Evolutionary conservation across 2,113 vertebrate genomes (phyloP).

Genomic region (Peucedramus taeniatus): DNA sequence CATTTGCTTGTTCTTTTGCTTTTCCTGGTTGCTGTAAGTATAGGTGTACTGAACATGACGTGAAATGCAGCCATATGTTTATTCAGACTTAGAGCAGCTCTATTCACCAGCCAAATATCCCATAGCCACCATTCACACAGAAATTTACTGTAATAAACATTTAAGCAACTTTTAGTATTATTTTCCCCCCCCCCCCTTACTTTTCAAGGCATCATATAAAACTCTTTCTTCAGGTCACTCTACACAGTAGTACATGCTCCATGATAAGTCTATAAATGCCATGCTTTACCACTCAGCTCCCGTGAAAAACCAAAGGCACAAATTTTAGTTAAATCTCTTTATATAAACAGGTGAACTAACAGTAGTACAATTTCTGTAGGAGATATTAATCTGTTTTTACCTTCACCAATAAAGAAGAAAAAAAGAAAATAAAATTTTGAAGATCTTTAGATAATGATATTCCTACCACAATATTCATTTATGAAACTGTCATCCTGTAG

Average conservation of each 20-base stretch:
- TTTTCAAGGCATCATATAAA: not conserved
- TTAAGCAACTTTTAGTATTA: not conserved
- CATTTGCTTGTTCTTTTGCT: not conserved
- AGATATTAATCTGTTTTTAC: slow-evolving; percentile 43
- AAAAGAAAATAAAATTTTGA: slow-evolving; percentile 70
- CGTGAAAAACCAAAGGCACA: not conserved
- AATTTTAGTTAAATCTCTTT: not conserved
- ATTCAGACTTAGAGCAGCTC: not conserved
- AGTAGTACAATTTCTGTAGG: not conserved
- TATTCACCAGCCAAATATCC: not conserved
- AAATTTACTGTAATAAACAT: not conserved
- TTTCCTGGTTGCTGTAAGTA: not conserved
- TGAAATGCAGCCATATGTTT: not conserved
- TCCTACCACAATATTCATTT: slow-evolving; percentile 34
- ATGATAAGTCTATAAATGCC: not conserved
- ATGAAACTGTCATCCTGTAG: not conserved
- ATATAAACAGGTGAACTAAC: not conserved
- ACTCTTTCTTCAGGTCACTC: not conserved
- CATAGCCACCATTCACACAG: not conserved
- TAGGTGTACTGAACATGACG: not conserved
- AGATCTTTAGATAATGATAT: slow-evolving; percentile 44
- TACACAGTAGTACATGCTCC: not conserved
- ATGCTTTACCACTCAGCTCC: not conserved
- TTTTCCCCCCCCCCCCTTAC: rapidly evolving
- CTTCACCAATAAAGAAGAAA: slow-evolving; percentile 61